Conservation (phyloP, 2,113 vertebrate genomes). For the Notothenia rossii region DNA sequence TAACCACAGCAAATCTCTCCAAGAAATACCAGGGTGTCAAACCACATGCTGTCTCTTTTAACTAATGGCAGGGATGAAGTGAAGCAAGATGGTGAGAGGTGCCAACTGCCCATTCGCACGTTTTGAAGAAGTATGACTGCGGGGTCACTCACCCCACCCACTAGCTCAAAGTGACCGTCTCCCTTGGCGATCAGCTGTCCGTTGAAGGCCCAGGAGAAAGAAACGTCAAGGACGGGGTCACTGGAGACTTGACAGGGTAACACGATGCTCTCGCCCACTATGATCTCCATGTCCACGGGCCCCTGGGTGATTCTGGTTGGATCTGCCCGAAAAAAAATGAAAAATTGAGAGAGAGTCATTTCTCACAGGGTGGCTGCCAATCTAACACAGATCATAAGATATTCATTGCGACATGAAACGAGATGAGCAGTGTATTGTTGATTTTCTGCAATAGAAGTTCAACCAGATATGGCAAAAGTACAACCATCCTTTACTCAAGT, state of each 20-base stretch:
- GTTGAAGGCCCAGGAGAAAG: slow-evolving; percentile 94
- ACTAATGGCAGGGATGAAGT: slow-evolving; percentile 48
- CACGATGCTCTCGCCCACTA: slow-evolving; percentile 93
- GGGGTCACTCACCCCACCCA: slow-evolving; percentile 90
- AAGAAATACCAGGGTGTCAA: slow-evolving; percentile 47
- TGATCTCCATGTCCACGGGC: slow-evolving; percentile 91
- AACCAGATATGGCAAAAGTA: no score
- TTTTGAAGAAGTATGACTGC: slow-evolving; percentile 43
- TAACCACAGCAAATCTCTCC: slow-evolving; percentile 34
- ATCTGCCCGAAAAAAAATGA: slow-evolving; percentile 79
- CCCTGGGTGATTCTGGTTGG: slow-evolving; percentile 91
- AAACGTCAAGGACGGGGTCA: slow-evolving; percentile 90
- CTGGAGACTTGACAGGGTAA: slow-evolving; percentile 91
- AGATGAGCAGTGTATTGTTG: slow-evolving; percentile 32
- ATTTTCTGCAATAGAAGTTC: slow-evolving; percentile 19
- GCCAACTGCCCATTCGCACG: slow-evolving; percentile 67
- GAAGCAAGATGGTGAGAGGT: slow-evolving; percentile 47
- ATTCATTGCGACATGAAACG: slow-evolving; percentile 21
- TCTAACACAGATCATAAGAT: slow-evolving; percentile 17
- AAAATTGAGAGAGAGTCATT: slow-evolving; percentile 4
- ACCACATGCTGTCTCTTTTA: slow-evolving; percentile 56
- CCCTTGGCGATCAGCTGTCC: slow-evolving; percentile 88
- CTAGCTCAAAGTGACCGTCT: slow-evolving; percentile 91
- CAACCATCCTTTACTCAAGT: no score
- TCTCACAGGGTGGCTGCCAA: slow-evolving; percentile 3